phyloP scores from a whole-genome alignment of 1,140 invertebrate species.

The Stratiolaelaps scimitus region DNA sequence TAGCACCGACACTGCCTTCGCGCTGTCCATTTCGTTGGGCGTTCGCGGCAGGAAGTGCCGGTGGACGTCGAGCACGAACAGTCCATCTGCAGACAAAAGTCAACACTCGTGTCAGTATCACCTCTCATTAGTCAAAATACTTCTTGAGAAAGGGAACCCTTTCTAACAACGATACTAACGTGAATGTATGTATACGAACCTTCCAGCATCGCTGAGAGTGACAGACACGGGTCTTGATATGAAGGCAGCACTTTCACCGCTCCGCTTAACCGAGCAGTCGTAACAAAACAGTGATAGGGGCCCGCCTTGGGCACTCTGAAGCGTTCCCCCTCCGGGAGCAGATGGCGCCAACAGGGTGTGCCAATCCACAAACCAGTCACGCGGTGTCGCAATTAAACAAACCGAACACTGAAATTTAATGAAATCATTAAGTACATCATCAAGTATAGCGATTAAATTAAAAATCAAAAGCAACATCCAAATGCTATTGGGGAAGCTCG shows the following conservation, averaged over 20 bases:
- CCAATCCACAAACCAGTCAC: slow-evolving; percentile 13
- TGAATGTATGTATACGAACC: not conserved
- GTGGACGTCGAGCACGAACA: slow-evolving; percentile 4
- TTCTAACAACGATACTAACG: not conserved
- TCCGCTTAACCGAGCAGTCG: slow-evolving; percentile 17
- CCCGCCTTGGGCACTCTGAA: too few species aligned
- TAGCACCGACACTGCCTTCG: not conserved
- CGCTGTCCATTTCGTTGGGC: slow-evolving; percentile 1
- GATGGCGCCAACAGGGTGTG: not conserved
- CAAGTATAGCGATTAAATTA: too few species aligned
- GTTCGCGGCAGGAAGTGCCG: not conserved
- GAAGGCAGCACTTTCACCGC: slow-evolving; percentile 12
- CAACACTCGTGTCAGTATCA: slow-evolving; percentile 11
- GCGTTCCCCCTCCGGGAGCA: too few species aligned
- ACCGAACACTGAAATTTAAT: slow-evolving; percentile 13
- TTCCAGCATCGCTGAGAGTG: slow-evolving; percentile 5
- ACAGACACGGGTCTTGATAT: not conserved
- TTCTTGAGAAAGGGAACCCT: not conserved
- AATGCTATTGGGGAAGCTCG: too few species aligned
- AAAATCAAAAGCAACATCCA: too few species aligned
- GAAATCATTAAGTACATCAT: too few species aligned
- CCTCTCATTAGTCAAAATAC: not conserved
- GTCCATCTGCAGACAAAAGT: not conserved
- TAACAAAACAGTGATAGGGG: slow-evolving; percentile 8
- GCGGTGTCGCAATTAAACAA: slow-evolving; percentile 11